Evolutionary conservation across 1,140 invertebrate species (phyloP).

Genomic region (Lordiphosa collinella): DNA sequence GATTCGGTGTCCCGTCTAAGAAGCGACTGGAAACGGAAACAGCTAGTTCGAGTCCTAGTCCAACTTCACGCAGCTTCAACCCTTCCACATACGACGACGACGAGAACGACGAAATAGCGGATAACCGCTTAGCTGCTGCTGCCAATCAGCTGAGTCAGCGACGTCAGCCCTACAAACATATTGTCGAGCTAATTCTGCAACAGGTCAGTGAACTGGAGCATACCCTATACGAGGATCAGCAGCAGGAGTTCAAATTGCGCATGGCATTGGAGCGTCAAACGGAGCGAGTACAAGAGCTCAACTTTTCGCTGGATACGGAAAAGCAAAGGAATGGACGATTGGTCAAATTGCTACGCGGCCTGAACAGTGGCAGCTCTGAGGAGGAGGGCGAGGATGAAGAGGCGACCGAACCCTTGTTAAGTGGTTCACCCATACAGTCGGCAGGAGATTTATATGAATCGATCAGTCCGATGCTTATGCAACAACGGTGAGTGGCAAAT

Average conservation of each 20-base stretch:
- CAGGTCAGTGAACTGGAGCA: slow-evolving; percentile 60
- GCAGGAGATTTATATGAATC: slow-evolving; percentile 30
- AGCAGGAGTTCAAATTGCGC: slow-evolving; percentile 60
- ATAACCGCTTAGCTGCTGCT: background rate
- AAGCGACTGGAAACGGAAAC: slow-evolving; percentile 3
- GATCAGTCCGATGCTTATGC: slow-evolving; percentile 71
- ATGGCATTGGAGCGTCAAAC: slow-evolving; percentile 52
- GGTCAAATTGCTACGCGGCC: slow-evolving; percentile 49
- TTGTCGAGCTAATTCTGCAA: slow-evolving; percentile 44
- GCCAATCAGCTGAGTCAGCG: slow-evolving; percentile 8
- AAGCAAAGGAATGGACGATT: slow-evolving; percentile 52
- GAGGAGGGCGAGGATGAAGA: slow-evolving; percentile 10
- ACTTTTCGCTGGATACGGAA: slow-evolving; percentile 53
- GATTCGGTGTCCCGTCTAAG: slow-evolving; percentile 11
- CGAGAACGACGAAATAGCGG: background rate
- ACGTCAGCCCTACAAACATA: slow-evolving; percentile 30
- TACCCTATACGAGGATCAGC: slow-evolving; percentile 63
- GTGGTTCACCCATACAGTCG: slow-evolving; percentile 7
- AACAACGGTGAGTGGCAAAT: slow-evolving; percentile 64
- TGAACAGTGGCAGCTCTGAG: slow-evolving; percentile 26
- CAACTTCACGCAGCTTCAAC: background rate
- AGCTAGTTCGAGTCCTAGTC: background rate
- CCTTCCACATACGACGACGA: slow-evolving; percentile 5
- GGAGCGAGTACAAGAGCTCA: slow-evolving; percentile 49
- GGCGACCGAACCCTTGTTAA: slow-evolving; percentile 3